A percentile compares a stretch with the other conserved stretches of the same genome.
phyloP scores from a whole-genome alignment of 1,140 invertebrate genomes.

The Chrysopa pallens region DNA sequence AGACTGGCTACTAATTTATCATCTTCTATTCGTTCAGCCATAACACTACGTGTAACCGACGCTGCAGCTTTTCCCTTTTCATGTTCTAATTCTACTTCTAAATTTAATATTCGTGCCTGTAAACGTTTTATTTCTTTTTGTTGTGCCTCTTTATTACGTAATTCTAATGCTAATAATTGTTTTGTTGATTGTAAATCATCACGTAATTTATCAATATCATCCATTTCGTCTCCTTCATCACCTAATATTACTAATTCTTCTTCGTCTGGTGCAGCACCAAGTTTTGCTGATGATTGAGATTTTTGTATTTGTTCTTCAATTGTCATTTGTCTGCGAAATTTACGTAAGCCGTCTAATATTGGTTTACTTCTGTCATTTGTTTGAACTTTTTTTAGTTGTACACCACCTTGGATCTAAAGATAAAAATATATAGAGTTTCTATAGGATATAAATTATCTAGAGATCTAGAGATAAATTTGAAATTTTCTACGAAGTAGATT shows the following conservation, averaged over 20 bases:
- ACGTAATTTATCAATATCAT: slow-evolving; percentile 77
- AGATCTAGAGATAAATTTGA: too few species aligned
- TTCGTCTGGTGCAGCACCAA: slow-evolving; percentile 25
- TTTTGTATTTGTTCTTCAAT: slow-evolving; percentile 76
- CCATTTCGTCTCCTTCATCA: slow-evolving; percentile 60
- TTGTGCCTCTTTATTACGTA: slow-evolving; percentile 69
- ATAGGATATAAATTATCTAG: too few species aligned
- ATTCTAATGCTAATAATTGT: slow-evolving; percentile 70
- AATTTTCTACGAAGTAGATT: too few species aligned
- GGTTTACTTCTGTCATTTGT: slow-evolving; percentile 77
- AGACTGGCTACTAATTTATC: slow-evolving; percentile 36
- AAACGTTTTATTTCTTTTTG: slow-evolving; percentile 74
- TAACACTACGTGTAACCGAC: slow-evolving; percentile 16
- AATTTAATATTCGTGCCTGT: slow-evolving; percentile 51
- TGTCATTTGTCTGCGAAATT: slow-evolving; percentile 72
- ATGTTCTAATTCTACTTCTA: slow-evolving; percentile 57
- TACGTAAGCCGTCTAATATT: slow-evolving; percentile 60
- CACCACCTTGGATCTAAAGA: slow-evolving; percentile 48
- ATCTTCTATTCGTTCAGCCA: slow-evolving; percentile 13
- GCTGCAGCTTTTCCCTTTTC: slow-evolving; percentile 31
- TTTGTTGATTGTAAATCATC: slow-evolving; percentile 83
- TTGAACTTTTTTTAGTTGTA: slow-evolving; percentile 55
- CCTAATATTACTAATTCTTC: slow-evolving; percentile 20
- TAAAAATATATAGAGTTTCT: too few species aligned
- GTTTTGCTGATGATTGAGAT: slow-evolving; percentile 45